Conservation (phyloP, 2,888 invertebrate genomes). For the Idaea biselata region DNA sequence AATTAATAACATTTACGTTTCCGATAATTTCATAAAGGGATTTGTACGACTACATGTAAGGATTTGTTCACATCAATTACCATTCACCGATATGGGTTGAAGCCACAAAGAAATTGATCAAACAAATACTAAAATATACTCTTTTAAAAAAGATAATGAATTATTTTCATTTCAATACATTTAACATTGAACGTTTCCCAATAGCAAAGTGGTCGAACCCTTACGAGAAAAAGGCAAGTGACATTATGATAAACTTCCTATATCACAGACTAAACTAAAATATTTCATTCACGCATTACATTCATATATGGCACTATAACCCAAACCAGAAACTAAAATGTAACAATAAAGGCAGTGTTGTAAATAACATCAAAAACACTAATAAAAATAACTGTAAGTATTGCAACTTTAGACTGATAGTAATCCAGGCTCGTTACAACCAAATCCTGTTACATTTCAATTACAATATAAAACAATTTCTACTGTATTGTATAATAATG, state of each 20-base stretch:
- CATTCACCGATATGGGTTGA: background rate
- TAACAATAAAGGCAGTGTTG: conserved; percentile 58
- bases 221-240: conserved; percentile 57
- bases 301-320: conserved; percentile 72
- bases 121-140: background rate
- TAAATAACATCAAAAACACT: conserved; percentile 25
- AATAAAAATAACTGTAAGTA: conserved; percentile 11
- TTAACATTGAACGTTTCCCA: conserved; percentile 11
- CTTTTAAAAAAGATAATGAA: no score
- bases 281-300: conserved; percentile 63
- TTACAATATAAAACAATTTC: conserved; percentile 73
- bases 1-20: background rate
- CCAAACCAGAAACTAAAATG: conserved; percentile 56
- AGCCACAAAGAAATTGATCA: background rate
- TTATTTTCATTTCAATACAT: background rate
- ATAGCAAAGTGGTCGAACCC: conserved; percentile 30
- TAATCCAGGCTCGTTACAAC: conserved; percentile 26
- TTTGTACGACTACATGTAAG: background rate
- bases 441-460: conserved; percentile 73
- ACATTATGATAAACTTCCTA: conserved; percentile 60
- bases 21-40: background rate
- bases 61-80: background rate
- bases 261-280: conserved; percentile 78
- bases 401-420: conserved; percentile 5
- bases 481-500: conserved; percentile 50